Conservation (phyloP, 2,113 vertebrate species). For the Dipodomys spectabilis region DNA sequence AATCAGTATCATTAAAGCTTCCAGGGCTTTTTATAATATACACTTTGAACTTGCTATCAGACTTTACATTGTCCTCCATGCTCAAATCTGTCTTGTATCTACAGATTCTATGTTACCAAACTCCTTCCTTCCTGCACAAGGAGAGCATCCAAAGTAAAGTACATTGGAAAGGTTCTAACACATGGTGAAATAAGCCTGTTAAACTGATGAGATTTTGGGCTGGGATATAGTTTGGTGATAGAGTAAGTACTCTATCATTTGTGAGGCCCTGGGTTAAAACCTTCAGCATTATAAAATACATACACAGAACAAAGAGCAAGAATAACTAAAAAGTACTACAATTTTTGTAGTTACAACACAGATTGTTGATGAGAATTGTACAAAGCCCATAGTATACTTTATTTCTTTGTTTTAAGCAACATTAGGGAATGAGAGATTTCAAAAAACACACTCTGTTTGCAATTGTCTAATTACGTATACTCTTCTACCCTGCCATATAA, state of each 20-base stretch:
- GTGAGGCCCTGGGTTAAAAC: neutral
- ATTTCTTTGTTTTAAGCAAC: neutral
- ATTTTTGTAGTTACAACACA: neutral
- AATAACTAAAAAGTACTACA: neutral
- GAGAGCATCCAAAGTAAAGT: slow-evolving; percentile 4
- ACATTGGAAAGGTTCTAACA: neutral
- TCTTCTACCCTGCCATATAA: neutral
- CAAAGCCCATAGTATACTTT: neutral
- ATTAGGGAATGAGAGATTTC: neutral
- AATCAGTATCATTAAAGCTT: neutral
- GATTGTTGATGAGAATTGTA: neutral
- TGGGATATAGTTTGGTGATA: neutral
- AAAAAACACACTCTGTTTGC: neutral
- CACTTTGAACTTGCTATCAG: neutral
- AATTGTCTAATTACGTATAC: neutral
- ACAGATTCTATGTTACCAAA: neutral
- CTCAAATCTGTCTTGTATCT: neutral
- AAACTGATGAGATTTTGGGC: neutral
- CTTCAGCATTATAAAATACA: neutral
- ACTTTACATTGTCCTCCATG: neutral
- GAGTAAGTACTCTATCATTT: neutral
- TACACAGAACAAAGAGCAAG: too few species aligned
- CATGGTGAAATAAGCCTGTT: neutral
- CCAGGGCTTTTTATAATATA: neutral
- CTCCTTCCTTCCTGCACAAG: neutral